Evolutionary conservation across 2,113 vertebrate genomes (phyloP).

Genomic region (Henicopernis longicauda): DNA sequence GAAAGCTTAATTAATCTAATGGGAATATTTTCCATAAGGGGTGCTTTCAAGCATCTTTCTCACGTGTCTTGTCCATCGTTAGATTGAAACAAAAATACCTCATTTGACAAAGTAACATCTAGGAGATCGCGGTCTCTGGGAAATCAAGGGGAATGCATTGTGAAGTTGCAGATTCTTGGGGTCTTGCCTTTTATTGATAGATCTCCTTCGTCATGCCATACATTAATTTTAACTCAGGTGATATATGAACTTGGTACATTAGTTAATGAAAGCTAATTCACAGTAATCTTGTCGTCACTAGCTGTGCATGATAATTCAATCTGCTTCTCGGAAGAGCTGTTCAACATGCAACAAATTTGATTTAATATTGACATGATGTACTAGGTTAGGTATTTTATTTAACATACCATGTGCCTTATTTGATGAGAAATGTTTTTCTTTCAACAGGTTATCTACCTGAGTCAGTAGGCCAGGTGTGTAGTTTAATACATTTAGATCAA

Average conservation of each 20-base stretch:
- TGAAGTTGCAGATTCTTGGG: neutral
- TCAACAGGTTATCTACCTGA: neutral
- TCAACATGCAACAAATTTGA: conserved; percentile 32
- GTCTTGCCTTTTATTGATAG: conserved; percentile 13
- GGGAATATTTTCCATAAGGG: conserved; percentile 1
- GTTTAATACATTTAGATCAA: neutral
- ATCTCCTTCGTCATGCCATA: neutral
- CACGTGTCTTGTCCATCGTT: neutral
- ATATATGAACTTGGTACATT: conserved; percentile 25
- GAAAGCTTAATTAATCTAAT: conserved; percentile 28
- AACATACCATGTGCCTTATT: conserved; percentile 19
- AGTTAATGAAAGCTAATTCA: conserved; percentile 47
- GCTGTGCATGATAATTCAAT: conserved; percentile 52
- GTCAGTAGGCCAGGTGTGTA: neutral
- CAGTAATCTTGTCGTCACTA: conserved; percentile 37
- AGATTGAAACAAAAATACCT: neutral
- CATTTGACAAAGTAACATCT: neutral
- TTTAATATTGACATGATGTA: conserved; percentile 48
- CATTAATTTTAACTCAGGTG: conserved; percentile 39
- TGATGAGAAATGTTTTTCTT: conserved; percentile 24
- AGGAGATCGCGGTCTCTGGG: neutral
- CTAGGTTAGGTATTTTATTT: conserved; percentile 31
- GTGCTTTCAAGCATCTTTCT: neutral
- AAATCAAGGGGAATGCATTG: neutral
- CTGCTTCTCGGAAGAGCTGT: neutral